These are phyloP conservation scores for Pterobdella sp. DNA, from an alignment of 2,888 invertebrate species.

Conservation along the genomic window DNA sequence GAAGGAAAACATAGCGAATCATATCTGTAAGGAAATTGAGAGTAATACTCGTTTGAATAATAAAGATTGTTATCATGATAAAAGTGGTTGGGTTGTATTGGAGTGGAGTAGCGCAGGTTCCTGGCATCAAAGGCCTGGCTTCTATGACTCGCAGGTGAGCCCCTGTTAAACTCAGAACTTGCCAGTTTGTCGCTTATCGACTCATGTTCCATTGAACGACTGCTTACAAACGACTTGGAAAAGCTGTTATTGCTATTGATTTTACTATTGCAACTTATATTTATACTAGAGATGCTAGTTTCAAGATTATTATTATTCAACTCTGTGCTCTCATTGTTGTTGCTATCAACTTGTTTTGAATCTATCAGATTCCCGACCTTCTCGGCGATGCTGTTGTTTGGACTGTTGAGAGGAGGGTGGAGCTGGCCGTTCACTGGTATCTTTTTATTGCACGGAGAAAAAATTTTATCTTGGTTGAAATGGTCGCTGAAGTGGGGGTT, in stretches of 20 bases:
- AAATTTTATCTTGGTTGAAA: background rate
- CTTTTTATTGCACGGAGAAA: conserved; percentile 21
- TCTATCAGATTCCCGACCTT: background rate
- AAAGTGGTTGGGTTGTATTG: background rate
- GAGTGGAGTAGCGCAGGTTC: conserved; percentile 16
- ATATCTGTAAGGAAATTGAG: conserved; percentile 18
- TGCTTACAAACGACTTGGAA: background rate
- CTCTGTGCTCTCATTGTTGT: conserved; percentile 2
- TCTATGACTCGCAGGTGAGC: background rate
- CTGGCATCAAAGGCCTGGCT: background rate
- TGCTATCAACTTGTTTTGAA: background rate
- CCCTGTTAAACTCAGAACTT: background rate
- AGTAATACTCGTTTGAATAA: conserved; percentile 25
- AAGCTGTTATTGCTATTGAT: background rate
- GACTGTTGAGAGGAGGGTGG: background rate
- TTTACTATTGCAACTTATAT: background rate
- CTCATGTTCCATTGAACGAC: background rate
- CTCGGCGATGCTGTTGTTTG: background rate
- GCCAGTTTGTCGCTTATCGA: background rate
- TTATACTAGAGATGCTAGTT: background rate
- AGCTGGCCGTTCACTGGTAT: no score
- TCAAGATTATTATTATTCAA: background rate
- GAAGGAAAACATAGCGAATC: conserved; percentile 24
- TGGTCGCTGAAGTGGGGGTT: background rate
- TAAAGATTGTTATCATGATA: background rate